phyloP scores from a whole-genome alignment of 2,113 vertebrate genomes.

The Nyctibius bracteatus region DNA sequence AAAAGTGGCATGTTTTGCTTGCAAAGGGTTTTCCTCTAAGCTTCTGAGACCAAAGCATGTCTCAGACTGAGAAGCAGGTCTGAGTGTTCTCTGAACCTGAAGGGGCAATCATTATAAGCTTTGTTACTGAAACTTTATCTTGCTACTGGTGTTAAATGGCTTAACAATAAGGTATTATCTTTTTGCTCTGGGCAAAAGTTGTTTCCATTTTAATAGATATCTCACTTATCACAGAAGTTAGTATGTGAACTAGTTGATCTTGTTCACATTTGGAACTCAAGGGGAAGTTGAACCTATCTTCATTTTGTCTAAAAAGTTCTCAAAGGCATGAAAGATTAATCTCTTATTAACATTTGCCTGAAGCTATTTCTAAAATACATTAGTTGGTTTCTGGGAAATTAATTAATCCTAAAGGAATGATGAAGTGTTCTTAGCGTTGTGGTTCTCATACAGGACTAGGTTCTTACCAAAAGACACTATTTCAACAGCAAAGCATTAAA shows the following conservation, averaged over 20 bases:
- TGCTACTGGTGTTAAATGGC: neutral
- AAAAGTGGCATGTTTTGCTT: neutral
- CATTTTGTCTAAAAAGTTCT: slow-evolving; percentile 20
- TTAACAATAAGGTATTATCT: neutral
- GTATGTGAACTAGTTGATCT: neutral
- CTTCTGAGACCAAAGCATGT: neutral
- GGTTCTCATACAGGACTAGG: neutral
- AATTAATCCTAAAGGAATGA: slow-evolving; percentile 53
- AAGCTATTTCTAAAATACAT: slow-evolving; percentile 40
- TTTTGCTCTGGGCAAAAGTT: neutral
- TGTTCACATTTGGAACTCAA: neutral
- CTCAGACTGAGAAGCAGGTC: neutral
- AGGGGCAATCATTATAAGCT: neutral
- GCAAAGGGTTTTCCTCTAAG: neutral
- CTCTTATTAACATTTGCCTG: slow-evolving; percentile 52
- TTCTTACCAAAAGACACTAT: neutral
- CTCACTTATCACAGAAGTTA: neutral
- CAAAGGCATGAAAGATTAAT: slow-evolving; percentile 45
- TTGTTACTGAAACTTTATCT: neutral
- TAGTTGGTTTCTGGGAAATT: slow-evolving; percentile 46
- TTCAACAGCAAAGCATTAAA: neutral
- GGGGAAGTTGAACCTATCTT: slow-evolving; percentile 9
- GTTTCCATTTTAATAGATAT: neutral
- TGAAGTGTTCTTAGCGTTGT: slow-evolving; percentile 21
- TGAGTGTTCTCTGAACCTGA: neutral